Evolutionary conservation across 2,888 invertebrate species (phyloP), one percentile per base, ranked within the genome.

Genomic region (Apantesis nais): DNA sequence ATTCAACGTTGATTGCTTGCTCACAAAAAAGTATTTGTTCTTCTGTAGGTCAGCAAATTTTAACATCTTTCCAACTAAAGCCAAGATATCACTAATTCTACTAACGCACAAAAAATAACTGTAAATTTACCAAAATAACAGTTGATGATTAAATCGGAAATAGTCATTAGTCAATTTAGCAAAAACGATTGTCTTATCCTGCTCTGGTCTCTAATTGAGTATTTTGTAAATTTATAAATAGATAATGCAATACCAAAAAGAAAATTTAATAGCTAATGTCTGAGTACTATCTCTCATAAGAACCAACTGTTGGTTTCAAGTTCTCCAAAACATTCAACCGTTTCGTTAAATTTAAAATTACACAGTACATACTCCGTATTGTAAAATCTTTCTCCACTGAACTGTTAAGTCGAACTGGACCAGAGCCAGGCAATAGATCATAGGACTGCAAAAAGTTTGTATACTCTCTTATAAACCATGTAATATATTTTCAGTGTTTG

Each of bases 361-460:
- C 16, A 48, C 7, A 25, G n/a, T n/a, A 52, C 12, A n/a, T 52
- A 52, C n/a, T 52, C 0, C 11, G 52, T 25, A 25, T 25, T 12
- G 8, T 52, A 52, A 52, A 52, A 66, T 48, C 34, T 44, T 48
- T n/a, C 22, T 52, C n/a, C n/a, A 61, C 67, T 67, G 31, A 69
- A 70, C 48, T 37, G 34, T 58, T 19, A 63, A 65, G 48, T 11
- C 12, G 12, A 62, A 34, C 67, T 62, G 60, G 60, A 72, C 12
- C 12, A 65, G 12, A 41, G 25, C 62, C 69, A 70, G 31, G 16
- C 37, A n/a, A 16, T 52, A 66, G 63, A 62, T 72, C 44, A 67
- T 22, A 55, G 52, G 8, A 66, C 25, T 34, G 65, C 7, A 55
- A 52, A 29, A 65, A n/a, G n/a, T 65, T 65, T 65, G 55, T 37